Percentiles rank a stretch among this genome's conserved stretches.
phyloP scores from a whole-genome alignment of 2,797 vertebrate genomes.

The Cossypha heuglini region DNA sequence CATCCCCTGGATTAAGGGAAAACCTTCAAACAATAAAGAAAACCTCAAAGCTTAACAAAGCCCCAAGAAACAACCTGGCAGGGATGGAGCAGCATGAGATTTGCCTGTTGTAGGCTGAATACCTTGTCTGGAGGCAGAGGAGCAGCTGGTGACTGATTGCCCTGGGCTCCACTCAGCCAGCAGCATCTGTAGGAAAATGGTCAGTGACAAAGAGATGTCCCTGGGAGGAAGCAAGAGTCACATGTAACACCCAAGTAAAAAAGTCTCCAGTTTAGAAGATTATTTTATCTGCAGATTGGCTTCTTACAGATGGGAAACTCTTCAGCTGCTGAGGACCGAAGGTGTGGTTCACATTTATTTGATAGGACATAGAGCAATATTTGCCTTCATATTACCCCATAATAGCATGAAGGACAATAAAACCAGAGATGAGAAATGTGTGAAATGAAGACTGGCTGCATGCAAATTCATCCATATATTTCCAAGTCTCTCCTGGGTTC shows the following conservation, averaged over 20 bases:
- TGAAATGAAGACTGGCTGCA: neutral
- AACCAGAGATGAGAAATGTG: neutral
- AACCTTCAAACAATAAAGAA: neutral
- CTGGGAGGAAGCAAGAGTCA: neutral
- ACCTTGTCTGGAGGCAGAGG: neutral
- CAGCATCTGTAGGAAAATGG: neutral
- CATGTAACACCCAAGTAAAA: accelerated
- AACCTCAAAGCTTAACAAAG: neutral
- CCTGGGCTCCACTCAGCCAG: neutral
- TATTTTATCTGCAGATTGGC: neutral
- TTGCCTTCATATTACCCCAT: neutral
- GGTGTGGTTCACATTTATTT: neutral
- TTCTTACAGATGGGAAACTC: neutral
- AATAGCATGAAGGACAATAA: accelerated
- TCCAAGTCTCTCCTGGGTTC: neutral
- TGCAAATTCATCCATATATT: neutral
- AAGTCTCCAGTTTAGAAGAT: neutral
- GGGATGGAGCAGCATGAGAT: neutral
- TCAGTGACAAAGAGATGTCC: neutral
- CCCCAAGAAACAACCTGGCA: neutral
- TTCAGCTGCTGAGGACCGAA: neutral
- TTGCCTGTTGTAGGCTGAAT: neutral
- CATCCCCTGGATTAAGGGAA: neutral
- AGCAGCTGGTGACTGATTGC: neutral
- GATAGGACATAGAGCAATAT: neutral